Base-by-base conservation (phyloP, 2,888 invertebrate species). In the Rhamnusium bicolor region DNA sequence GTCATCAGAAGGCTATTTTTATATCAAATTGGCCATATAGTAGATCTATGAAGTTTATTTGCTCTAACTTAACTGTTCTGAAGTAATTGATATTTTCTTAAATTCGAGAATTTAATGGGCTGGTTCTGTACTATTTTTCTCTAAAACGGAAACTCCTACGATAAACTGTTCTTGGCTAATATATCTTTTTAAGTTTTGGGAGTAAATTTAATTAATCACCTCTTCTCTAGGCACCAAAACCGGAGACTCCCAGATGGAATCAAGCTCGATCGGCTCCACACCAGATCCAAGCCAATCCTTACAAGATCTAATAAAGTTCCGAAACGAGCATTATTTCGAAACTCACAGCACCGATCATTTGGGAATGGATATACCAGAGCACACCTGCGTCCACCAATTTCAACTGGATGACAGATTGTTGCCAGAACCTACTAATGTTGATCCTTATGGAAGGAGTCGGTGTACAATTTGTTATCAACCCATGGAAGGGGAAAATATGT, bases 301-400 rank as follows among this genome's bases (percentile, higher is more conserved):
- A 10, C 66, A 69, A 16, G 72, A 74, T 19, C 12, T 72, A 10
- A 65, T 10, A 54, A 29, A 65, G 77, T 92, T 92, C 77, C 88
- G 92, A 12, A 86, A 89, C 1, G 87, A 90, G 6, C 91, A 92
- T 80, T 92, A 90, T 80, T 92, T 92, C 72, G 92, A 92, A 77
- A 1, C 88, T 84, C 82, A 87, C 87, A 8, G 72, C 67, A 70
- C 77, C 18, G 78, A 76, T 10, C 65, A 74, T 18, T 62, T 63
- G 19, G 81, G 58, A 53, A 73, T 14, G 65, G 61, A 75, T n/a
- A 63, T 72, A 7, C 83, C 81, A 1, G 82, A 61, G n/a, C 91
- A 91, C 75, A 88, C 88, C 77, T 92, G 91, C 66, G 84, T 90
- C 0, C 91, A 91, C 74, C 89, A 91, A 62, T 92, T 90, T 75